Evolutionary conservation across 2,888 invertebrate genomes (phyloP).

Genomic region (Drosophila kanekoi): DNA sequence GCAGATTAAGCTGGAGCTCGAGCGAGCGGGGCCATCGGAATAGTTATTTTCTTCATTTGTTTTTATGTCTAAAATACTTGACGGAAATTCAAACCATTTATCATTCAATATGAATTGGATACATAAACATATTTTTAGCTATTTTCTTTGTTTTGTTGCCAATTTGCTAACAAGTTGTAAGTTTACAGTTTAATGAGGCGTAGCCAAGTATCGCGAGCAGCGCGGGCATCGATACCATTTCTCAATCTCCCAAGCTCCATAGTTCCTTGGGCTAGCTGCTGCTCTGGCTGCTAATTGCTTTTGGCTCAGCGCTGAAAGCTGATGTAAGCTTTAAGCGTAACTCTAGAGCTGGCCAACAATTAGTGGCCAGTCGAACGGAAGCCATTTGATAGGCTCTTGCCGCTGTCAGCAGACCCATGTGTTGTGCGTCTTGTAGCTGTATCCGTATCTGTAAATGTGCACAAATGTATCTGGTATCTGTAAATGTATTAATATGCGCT

Average conservation of each 20-base stretch:
- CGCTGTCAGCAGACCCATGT: slow-evolving; percentile 14
- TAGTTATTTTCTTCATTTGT: slow-evolving; percentile 1
- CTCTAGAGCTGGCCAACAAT: slow-evolving; percentile 39
- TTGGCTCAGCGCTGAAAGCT: slow-evolving; percentile 30
- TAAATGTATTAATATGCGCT: slow-evolving; percentile 35
- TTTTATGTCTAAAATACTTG: not conserved
- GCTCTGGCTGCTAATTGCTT: slow-evolving; percentile 35
- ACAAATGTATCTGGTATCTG: slow-evolving; percentile 4
- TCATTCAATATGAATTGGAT: slow-evolving; percentile 9
- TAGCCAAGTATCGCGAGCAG: slow-evolving; percentile 23
- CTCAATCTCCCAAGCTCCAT: not conserved
- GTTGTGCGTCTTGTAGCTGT: slow-evolving; percentile 8
- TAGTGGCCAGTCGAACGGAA: slow-evolving; percentile 53
- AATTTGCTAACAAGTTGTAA: slow-evolving; percentile 29
- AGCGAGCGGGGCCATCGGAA: slow-evolving; percentile 1
- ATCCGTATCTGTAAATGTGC: slow-evolving; percentile 4
- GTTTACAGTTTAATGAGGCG: slow-evolving; percentile 27
- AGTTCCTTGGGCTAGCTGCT: slow-evolving; percentile 22
- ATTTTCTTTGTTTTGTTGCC: slow-evolving; percentile 1
- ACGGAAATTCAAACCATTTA: slow-evolving; percentile 8
- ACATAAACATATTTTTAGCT: not conserved
- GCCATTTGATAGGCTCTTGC: slow-evolving; percentile 44
- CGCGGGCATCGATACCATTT: slow-evolving; percentile 22
- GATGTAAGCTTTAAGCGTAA: slow-evolving; percentile 17
- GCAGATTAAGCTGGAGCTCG: too few species aligned